Percentiles rank a stretch among this genome's conserved stretches.
phyloP scores from a whole-genome alignment of 2,888 invertebrate species.

The Chloroclystis v-ata region DNA sequence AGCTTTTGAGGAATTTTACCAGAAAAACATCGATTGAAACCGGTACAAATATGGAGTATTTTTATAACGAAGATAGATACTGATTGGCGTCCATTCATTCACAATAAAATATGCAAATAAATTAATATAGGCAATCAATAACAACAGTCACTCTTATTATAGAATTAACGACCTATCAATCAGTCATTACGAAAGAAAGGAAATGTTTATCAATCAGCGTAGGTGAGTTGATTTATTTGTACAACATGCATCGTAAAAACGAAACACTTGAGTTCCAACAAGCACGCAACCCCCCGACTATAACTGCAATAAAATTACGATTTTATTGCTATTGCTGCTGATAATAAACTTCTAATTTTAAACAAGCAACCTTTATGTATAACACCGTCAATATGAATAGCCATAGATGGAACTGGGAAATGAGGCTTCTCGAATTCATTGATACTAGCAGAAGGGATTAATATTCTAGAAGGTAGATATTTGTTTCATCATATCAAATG shows the following conservation, averaged over 20 bases:
- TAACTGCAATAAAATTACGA: conserved; percentile 54
- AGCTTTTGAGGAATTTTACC: too few relatives aligned
- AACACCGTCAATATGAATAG: not conserved
- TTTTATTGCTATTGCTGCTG: conserved; percentile 54
- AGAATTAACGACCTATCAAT: conserved; percentile 22
- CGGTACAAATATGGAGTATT: too few relatives aligned
- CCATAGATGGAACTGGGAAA: conserved; percentile 6
- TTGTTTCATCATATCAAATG: conserved; percentile 60
- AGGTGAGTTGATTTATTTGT: conserved; percentile 56
- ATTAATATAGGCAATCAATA: too few relatives aligned
- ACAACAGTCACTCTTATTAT: conserved; percentile 18
- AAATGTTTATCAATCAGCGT: conserved; percentile 38
- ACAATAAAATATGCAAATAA: too few relatives aligned
- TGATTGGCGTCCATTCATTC: too few relatives aligned
- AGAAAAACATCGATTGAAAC: too few relatives aligned
- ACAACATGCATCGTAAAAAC: conserved; percentile 49
- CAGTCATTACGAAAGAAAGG: conserved; percentile 23
- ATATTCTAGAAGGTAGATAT: conserved; percentile 31
- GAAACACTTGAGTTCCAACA: conserved; percentile 54
- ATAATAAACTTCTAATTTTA: conserved; percentile 3
- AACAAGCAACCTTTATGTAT: not conserved
- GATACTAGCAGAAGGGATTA: conserved; percentile 35
- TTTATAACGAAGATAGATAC: too few relatives aligned
- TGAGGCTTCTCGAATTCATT: conserved; percentile 24
- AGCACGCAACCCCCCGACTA: conserved; percentile 38